These are phyloP conservation scores for Chaetophractus vellerosus DNA, from an alignment of 2,797 vertebrate genomes.

Conservation along the genomic window DNA sequence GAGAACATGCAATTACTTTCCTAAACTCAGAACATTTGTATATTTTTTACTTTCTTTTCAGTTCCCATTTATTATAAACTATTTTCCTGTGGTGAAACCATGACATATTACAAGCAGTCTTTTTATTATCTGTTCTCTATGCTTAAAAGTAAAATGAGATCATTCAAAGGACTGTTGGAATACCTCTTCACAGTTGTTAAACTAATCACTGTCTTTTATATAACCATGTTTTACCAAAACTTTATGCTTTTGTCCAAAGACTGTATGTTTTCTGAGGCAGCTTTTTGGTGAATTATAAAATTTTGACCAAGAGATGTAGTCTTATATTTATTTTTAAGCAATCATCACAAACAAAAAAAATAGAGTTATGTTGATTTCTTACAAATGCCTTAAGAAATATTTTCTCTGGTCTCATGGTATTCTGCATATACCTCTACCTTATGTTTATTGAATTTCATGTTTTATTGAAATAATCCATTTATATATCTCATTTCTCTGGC, in stretches of 20 bases:
- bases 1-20: neutral
- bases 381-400: slow-evolving; percentile 24
- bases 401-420: slow-evolving; percentile 18
- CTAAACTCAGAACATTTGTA: neutral
- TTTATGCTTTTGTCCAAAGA: neutral
- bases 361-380: neutral
- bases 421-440: slow-evolving; percentile 6
- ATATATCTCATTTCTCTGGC: slow-evolving; percentile 54
- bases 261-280: neutral
- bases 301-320: slow-evolving; percentile 34
- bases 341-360: slow-evolving; percentile 31
- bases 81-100: neutral
- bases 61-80: neutral
- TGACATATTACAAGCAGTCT: slow-evolving; percentile 1
- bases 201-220: neutral
- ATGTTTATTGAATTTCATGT: slow-evolving; percentile 68
- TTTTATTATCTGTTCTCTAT: slow-evolving; percentile 1
- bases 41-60: neutral
- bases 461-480: slow-evolving; percentile 72
- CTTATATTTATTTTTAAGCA: slow-evolving; percentile 50
- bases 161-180: neutral
- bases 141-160: neutral
- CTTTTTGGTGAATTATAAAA: neutral
- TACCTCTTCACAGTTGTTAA: neutral
- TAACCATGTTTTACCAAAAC: neutral